Percentiles rank a stretch among this genome's conserved stretches.
Conservation (phyloP, 1,140 invertebrate genomes). For the fruit fly (Drosophila melanogaster) region Release_6_plus_ISO1_MT NT_033777.3:19790001-19790500, state of each 20-base stretch:
- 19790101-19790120: constrained; percentile 3
- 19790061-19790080: constrained; percentile 15
- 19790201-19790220: constrained; percentile 2
- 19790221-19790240: constrained; percentile 12
- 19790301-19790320: constrained; percentile 31
- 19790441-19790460: constrained; percentile 59
- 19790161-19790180: constrained; percentile 88
- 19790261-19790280: background rate
- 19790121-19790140: constrained; percentile 74
- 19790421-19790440: constrained; percentile 63
- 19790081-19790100: constrained; percentile 12
- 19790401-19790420: constrained; percentile 58
- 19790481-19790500: constrained; percentile 58
- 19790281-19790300: constrained; percentile 1
- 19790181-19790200: constrained; percentile 86
- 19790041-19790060: constrained; percentile 16
- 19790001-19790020: constrained; percentile 66
- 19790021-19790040: constrained; percentile 51
- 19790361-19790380: constrained; percentile 61
- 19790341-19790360: constrained; percentile 59
- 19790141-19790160: constrained; percentile 88
- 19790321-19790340: constrained; percentile 55
- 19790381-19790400: constrained; percentile 72
- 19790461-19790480: constrained; percentile 37
- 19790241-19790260: constrained; percentile 13